phyloP scores from a whole-genome alignment of 2,888 invertebrate species.

The Poecilus cupreus region DNA sequence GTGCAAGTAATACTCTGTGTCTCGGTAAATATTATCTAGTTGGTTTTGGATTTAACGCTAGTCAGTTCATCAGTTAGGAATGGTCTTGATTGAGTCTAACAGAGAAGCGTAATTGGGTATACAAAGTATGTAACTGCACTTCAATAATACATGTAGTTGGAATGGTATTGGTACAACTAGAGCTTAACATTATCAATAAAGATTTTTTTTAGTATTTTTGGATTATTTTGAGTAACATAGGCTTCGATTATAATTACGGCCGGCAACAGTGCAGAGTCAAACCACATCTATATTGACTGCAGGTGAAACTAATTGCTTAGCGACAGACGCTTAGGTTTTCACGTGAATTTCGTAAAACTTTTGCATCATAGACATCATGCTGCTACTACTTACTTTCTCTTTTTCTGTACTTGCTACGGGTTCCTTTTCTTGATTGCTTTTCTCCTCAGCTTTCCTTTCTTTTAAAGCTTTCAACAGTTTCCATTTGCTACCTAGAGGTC shows the following conservation, averaged over 20 bases:
- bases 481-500: conserved; percentile 89
- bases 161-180: conserved; percentile 40
- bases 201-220: conserved; percentile 3
- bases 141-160: conserved; percentile 37
- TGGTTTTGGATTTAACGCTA: conserved; percentile 14
- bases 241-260: conserved; percentile 44
- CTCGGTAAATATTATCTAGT: conserved; percentile 23
- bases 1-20: conserved; percentile 51
- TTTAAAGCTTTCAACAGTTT: conserved; percentile 91
- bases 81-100: conserved; percentile 48
- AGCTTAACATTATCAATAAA: conserved; percentile 21
- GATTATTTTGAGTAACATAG: conserved; percentile 43
- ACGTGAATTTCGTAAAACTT: conserved; percentile 81
- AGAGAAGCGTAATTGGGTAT: conserved; percentile 55
- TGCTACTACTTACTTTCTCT: conserved; percentile 83
- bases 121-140: conserved; percentile 52
- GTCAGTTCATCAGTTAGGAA: conserved; percentile 28
- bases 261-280: conserved; percentile 53
- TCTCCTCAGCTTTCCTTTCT: conserved; percentile 92
- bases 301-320: conserved; percentile 22
- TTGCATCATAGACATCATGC: conserved; percentile 82
- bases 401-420: conserved; percentile 78
- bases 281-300: conserved; percentile 57
- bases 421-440: conserved; percentile 81
- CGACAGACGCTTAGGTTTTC: conserved; percentile 73